These are phyloP conservation scores for Augochlora pura DNA, from an alignment of 1,140 invertebrate genomes.

Conservation along the genomic window DNA sequence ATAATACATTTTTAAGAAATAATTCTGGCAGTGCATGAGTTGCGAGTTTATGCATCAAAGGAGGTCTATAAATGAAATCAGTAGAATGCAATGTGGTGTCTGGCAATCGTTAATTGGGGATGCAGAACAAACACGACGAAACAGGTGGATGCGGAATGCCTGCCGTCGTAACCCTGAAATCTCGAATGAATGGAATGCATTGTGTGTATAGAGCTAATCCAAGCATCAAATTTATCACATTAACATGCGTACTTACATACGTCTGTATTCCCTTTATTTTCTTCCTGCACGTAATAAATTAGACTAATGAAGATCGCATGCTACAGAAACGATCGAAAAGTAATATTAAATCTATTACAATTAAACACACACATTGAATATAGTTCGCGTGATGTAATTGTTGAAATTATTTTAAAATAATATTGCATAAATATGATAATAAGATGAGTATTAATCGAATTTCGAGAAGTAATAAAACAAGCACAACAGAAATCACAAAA, in stretches of 20 bases:
- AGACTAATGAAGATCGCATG: background rate
- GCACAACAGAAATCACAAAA: too few relatives aligned
- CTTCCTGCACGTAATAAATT: background rate
- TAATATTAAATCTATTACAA: too few relatives aligned
- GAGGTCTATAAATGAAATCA: constrained; percentile 9
- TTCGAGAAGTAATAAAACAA: too few relatives aligned
- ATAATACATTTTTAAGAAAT: too few relatives aligned
- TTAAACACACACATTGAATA: too few relatives aligned
- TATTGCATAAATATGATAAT: too few relatives aligned
- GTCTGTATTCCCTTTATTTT: background rate
- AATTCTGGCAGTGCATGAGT: too few relatives aligned
- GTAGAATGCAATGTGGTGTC: constrained; percentile 46
- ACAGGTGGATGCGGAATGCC: constrained; percentile 51
- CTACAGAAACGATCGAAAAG: too few relatives aligned
- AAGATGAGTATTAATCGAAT: too few relatives aligned
- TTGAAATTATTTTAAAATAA: too few relatives aligned
- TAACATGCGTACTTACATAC: background rate
- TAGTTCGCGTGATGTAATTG: too few relatives aligned
- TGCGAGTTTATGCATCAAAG: background rate
- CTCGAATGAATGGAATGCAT: constrained; percentile 42
- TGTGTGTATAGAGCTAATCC: background rate
- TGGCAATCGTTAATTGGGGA: constrained; percentile 33
- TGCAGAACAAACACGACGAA: constrained; percentile 25
- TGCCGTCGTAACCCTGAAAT: constrained; percentile 34
- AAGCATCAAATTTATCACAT: background rate